Conservation (phyloP, 1,140 invertebrate genomes). For the Sarcophaga bullata region DNA sequence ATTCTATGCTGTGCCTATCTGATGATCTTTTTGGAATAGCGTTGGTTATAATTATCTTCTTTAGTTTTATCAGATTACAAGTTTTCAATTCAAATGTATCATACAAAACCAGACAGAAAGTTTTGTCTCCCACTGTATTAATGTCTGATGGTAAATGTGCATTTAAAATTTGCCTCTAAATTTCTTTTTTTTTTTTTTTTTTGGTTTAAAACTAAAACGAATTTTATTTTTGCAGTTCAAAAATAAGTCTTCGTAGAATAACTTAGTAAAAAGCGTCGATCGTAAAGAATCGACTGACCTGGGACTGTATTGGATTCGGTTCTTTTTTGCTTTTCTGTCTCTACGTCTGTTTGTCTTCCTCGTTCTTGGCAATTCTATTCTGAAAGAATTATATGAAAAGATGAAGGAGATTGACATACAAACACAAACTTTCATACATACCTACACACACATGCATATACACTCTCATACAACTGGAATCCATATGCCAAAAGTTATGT, state of each 20-base stretch:
- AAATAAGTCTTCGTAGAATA: neutral
- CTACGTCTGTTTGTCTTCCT: neutral
- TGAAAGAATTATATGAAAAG: neutral
- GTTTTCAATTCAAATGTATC: too few relatives aligned
- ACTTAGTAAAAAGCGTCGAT: neutral
- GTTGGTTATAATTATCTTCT: too few relatives aligned
- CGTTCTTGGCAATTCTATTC: too few relatives aligned
- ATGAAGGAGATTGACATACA: conserved; percentile 11
- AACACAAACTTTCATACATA: neutral
- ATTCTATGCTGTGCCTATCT: too few relatives aligned
- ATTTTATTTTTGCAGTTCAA: neutral
- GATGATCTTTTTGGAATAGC: too few relatives aligned
- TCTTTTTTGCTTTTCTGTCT: neutral
- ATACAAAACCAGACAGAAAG: too few relatives aligned
- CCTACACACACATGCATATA: neutral
- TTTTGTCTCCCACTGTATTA: neutral
- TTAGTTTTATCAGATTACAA: too few relatives aligned
- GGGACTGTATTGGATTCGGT: neutral
- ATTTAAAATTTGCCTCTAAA: neutral
- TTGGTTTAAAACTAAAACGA: neutral
- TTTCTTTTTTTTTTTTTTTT: neutral
- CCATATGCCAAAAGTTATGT: neutral
- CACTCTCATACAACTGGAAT: too few relatives aligned
- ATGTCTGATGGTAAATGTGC: neutral
- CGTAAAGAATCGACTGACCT: neutral